Evolutionary conservation across 2,113 vertebrate species (phyloP).

Genomic region (Sarotherodon lohbergeri): DNA sequence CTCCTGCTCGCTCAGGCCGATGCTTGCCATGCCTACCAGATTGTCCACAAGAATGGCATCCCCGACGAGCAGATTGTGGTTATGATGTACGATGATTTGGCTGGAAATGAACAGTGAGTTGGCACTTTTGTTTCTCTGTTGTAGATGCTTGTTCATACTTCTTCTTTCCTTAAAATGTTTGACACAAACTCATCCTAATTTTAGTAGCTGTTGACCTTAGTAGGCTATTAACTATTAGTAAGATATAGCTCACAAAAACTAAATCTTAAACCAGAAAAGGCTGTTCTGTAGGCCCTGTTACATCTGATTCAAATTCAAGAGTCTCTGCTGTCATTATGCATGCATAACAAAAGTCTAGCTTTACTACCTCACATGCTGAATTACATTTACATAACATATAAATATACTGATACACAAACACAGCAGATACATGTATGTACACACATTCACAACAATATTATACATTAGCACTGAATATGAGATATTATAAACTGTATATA

Average conservation of each 20-base stretch:
- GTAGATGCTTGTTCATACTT: background rate
- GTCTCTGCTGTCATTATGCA: background rate
- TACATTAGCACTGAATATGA: background rate
- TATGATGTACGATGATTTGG: constrained; percentile 98
- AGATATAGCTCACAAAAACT: background rate
- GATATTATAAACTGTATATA: background rate
- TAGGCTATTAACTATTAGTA: background rate
- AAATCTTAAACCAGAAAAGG: background rate
- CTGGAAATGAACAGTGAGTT: constrained; percentile 82
- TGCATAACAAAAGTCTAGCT: background rate
- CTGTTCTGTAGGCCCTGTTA: background rate
- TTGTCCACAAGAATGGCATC: constrained; percentile 88
- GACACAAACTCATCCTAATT: background rate
- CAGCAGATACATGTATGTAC: no score
- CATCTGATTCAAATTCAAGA: background rate
- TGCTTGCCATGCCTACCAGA: constrained; percentile 94
- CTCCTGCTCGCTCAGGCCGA: constrained; percentile 78
- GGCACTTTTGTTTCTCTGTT: background rate
- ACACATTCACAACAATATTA: background rate
- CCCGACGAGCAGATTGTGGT: constrained; percentile 95
- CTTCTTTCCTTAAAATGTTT: background rate
- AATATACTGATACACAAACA: background rate
- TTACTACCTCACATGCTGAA: background rate
- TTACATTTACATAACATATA: background rate
- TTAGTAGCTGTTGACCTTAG: background rate